Base-by-base conservation (phyloP, 2,797 vertebrate species). In the Kryptolebias ocellatus region DNA sequence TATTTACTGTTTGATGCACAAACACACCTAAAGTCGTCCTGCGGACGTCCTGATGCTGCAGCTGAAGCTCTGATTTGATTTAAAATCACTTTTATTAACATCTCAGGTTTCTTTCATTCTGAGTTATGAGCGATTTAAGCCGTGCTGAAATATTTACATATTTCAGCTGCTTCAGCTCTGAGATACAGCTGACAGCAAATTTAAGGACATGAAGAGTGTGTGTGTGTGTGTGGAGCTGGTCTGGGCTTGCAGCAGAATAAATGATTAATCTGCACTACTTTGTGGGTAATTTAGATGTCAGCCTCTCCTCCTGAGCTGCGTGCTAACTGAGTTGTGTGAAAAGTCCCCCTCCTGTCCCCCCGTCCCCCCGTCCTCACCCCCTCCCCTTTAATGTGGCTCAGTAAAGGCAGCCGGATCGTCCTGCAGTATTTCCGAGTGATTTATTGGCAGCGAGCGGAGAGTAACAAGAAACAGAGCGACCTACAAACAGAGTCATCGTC, bases 271-370 rank as follows among this genome's bases (percentile, higher is more conserved):
- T 80, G 71, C 52, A 1, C 51, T 70, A 70, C 83, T 85, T 84
- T 83, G 67, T 71, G 72, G 80, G 79, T 86, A 87, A 90, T 90
- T 90, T 89, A 84, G 78, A 81, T 77, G 87, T 89, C 85, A 90
- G 58, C 61, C 42, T 62, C 55, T 77, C 74, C 60, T 72, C 79
- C 64, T 67, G 64, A 67, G 71, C 64, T 74, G 64, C 66, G 70
- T 75, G 61, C 75, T 79, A 71, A 76, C 64, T 61, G 67, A 70
- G 80, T 57, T 80, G 59, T 67, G 71, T 81, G 72, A 54, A 70
- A 39, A 64, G 52, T 24, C 20, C 20, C 20, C 20, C 20, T 24
- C 20, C 20, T 24, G 20, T 54, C 60, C 46, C 66, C 52, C 59
- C 71, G 37, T 52, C 42, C 29, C 64, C 71, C 20, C 20, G 20